phyloP scores from a whole-genome alignment of 2,113 vertebrate species.

The Bettongia penicillata region DNA sequence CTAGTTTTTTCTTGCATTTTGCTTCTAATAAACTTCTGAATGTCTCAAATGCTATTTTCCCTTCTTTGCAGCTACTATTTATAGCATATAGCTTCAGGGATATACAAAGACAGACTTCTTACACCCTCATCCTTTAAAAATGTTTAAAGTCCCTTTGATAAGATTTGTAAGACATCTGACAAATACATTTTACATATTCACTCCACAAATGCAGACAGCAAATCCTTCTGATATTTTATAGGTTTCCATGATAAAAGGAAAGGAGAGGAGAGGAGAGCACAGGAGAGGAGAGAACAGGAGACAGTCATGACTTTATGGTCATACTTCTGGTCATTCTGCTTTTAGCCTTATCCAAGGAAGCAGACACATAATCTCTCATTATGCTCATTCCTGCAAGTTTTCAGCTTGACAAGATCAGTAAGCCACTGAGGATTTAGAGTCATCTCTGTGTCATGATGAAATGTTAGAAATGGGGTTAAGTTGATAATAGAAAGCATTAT shows the following conservation, averaged over 20 bases:
- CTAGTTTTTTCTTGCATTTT: not conserved
- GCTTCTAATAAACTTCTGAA: not conserved
- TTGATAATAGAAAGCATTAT: not conserved
- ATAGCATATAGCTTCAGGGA: not conserved
- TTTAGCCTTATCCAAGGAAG: not conserved
- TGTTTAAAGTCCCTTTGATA: not conserved
- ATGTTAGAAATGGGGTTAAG: not conserved
- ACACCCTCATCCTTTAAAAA: not conserved
- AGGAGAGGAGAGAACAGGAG: not conserved
- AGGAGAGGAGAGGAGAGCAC: not conserved
- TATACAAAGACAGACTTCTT: not conserved
- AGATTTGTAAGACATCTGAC: not conserved
- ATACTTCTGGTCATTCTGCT: not conserved
- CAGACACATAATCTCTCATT: not conserved
- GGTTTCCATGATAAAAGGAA: not conserved
- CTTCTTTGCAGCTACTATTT: not conserved
- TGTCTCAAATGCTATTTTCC: not conserved
- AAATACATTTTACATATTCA: not conserved
- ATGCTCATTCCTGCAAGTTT: not conserved
- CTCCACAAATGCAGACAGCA: not conserved
- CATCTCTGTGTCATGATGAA: not conserved
- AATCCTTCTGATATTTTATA: not conserved
- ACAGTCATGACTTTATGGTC: not conserved
- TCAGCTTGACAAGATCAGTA: not conserved
- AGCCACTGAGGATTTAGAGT: not conserved